Conservation (phyloP, 1,140 invertebrate genomes). For the Calephelis nemesis region DNA sequence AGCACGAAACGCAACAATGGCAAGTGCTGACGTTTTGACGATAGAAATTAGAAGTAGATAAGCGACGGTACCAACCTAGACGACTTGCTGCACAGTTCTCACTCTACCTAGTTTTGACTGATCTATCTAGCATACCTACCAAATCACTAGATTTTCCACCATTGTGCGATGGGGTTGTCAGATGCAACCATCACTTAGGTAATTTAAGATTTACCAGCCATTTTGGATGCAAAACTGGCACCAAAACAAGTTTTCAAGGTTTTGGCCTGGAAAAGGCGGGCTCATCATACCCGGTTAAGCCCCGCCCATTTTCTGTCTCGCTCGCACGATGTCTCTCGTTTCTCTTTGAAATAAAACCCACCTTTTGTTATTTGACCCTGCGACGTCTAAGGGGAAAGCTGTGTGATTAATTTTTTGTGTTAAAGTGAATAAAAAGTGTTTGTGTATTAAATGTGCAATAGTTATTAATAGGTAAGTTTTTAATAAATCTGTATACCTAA, state of each 20-base stretch:
- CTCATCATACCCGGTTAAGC: conserved; percentile 35
- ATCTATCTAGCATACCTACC: too few species aligned
- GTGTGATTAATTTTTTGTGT: conserved; percentile 31
- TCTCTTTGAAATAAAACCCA: conserved; percentile 52
- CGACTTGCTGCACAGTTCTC: too few species aligned
- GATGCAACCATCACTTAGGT: too few species aligned
- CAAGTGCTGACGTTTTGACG: too few species aligned
- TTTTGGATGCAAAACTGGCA: conserved; percentile 15
- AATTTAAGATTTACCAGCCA: not conserved
- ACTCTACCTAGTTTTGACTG: too few species aligned
- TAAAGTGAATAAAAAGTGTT: conserved; percentile 32
- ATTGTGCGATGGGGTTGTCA: too few species aligned
- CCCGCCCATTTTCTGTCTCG: conserved; percentile 50
- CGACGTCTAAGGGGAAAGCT: conserved; percentile 49
- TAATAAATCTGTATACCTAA: conserved; percentile 1
- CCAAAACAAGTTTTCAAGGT: conserved; percentile 22
- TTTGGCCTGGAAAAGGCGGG: conserved; percentile 35
- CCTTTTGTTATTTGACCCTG: conserved; percentile 66
- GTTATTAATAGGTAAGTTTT: conserved; percentile 15
- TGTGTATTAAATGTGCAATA: conserved; percentile 32
- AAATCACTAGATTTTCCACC: too few species aligned
- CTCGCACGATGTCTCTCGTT: conserved; percentile 41
- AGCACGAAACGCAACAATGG: too few species aligned
- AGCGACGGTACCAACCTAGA: too few species aligned
- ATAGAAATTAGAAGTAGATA: too few species aligned